Percentiles rank a stretch among this genome's conserved stretches.
These are phyloP conservation scores for Potorous gilbertii DNA, from an alignment of 2,797 vertebrate genomes.

Conservation along the genomic window DNA sequence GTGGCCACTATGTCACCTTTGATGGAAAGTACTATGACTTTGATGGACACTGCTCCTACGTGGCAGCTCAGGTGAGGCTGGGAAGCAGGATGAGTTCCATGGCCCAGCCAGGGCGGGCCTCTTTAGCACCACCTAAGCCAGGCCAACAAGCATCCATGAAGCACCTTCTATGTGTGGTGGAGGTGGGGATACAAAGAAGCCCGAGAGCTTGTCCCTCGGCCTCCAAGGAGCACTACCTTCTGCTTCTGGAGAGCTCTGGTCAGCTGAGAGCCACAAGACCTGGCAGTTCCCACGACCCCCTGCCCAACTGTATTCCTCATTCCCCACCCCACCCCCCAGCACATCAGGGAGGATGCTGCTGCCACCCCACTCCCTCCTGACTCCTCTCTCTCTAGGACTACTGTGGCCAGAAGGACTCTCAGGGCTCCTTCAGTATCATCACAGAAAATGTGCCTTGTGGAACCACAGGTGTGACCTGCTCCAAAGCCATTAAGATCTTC, in stretches of 20 bases:
- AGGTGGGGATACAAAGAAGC: too few species aligned
- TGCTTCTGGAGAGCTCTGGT: too few species aligned
- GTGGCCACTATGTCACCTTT: conserved; percentile 94
- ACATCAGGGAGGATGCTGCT: neutral
- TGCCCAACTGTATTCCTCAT: accelerated
- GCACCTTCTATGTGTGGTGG: neutral
- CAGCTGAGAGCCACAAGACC: too few species aligned
- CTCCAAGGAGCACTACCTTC: too few species aligned
- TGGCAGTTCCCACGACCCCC: neutral
- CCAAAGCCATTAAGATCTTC: conserved; percentile 88
- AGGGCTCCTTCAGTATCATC: conserved; percentile 83
- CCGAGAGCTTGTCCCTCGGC: accelerated
- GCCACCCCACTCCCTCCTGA: neutral
- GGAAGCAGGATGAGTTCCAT: accelerated
- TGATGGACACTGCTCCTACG: conserved; percentile 92
- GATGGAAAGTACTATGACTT: conserved; percentile 91
- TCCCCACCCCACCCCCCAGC: neutral
- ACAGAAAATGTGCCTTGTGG: conserved; percentile 88
- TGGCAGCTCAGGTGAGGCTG: conserved; percentile 90
- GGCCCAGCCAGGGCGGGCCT: too few species aligned
- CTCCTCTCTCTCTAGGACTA: conserved; percentile 82
- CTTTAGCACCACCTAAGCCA: too few species aligned
- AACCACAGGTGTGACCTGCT: conserved; percentile 88
- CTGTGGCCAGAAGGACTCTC: conserved; percentile 77
- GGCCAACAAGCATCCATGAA: neutral